Evolutionary conservation across 1,140 invertebrate genomes (phyloP).

Genomic region (Belonocnema kinseyi): DNA sequence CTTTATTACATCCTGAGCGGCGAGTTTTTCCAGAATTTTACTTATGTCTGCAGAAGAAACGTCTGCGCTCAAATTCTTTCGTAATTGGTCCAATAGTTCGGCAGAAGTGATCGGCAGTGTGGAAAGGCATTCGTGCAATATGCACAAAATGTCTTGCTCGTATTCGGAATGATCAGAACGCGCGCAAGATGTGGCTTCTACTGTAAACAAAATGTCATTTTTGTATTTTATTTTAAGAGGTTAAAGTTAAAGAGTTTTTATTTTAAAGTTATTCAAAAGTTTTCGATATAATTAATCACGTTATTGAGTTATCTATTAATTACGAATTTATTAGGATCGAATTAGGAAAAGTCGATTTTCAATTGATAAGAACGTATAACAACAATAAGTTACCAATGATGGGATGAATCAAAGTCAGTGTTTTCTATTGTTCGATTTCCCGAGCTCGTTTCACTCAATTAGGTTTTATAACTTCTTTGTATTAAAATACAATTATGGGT

Average conservation of each 20-base stretch:
- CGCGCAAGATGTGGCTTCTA: constrained; percentile 53
- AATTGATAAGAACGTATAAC: neutral
- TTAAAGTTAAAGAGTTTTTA: neutral
- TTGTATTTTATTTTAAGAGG: neutral
- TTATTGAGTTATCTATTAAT: too few relatives aligned
- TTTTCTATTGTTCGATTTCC: neutral
- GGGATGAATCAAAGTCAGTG: neutral
- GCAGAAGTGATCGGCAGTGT: constrained; percentile 86
- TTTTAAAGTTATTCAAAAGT: neutral
- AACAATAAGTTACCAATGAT: neutral
- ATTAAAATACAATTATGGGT: too few relatives aligned
- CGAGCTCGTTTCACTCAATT: neutral
- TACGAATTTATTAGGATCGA: neutral
- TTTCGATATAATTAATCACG: too few relatives aligned
- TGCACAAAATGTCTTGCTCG: constrained; percentile 79
- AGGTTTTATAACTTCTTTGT: too few relatives aligned
- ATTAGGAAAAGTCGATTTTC: neutral
- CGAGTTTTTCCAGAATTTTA: constrained; percentile 91
- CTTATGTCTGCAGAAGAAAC: constrained; percentile 81
- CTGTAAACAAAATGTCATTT: constrained; percentile 43
- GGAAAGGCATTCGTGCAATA: constrained; percentile 85
- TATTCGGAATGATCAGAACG: constrained; percentile 69
- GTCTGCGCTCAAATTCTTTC: constrained; percentile 78
- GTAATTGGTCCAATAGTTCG: constrained; percentile 80
- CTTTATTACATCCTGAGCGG: constrained; percentile 90